Evolutionary conservation across 1,140 invertebrate genomes (phyloP), one percentile per base, ranked within the genome.

Genomic region (Tribolium castaneum): DNA sequence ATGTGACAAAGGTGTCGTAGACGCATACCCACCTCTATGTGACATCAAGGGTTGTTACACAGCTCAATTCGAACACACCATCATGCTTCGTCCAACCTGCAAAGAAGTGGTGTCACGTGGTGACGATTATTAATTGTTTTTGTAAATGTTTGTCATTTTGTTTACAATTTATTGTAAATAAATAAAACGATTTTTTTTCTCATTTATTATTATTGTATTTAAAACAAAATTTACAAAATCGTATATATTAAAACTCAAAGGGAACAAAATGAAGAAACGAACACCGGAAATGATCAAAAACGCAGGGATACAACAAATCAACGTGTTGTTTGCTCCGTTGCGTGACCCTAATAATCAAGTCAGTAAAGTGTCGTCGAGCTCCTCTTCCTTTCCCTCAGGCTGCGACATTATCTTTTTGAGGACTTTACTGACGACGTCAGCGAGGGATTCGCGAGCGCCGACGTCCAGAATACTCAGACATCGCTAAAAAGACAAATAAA

Each of bases 21-120:
- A 99, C 84, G 93, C 98, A 9, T 99, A 99, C 89, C 99, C 99
- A 5, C 99, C 99, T 3, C 90, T 99, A 14, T 99, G 98, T 86
- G 99, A 99, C 86, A 92, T 96, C 25, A 99, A 98, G 87, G 98
- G 98, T 75, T 98, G 95, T 86, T 99, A 99, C 87, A 99, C 98
- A 0, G 99, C 99, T 56, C 99, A 99, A 88, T 99, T 96, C 87
- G 99, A 99, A 87, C 99, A 99, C 87, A 99, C 99, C 0, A 96
- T 99, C 83, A 92, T 99, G 54, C 89, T 99, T 54, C 90, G 98
- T 83, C 98, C 99, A 9, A 99, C 98, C 0, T 99, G 98, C 89
- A 99, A 99, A 88, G 99, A 99, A 89, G 93, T 99, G 3, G 93
- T 99, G 16, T 98, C 96, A 9, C 92, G 98, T 76, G 98, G 98